Conservation (phyloP, 2,113 vertebrate genomes). For the Tamias sibiricus region DNA sequence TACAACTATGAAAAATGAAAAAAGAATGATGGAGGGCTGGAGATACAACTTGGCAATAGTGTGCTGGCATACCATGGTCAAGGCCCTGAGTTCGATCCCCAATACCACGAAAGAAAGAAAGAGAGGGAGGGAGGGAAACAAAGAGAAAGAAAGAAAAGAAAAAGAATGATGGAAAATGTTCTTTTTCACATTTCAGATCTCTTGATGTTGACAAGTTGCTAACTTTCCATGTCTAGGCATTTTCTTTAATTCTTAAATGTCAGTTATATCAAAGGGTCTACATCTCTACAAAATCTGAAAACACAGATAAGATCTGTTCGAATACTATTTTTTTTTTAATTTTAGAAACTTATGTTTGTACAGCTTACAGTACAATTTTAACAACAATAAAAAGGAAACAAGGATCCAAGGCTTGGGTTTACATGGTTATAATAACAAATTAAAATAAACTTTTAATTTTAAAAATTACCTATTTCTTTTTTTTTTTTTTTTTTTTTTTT, state of each 20-base stretch:
- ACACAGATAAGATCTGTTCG: background rate
- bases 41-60: no score
- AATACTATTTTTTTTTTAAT: background rate
- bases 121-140: background rate
- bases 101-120: background rate
- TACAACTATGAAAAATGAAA: no score
- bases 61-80: background rate
- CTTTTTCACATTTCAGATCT: background rate
- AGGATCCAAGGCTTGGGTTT: background rate
- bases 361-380: background rate
- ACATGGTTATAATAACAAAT: background rate
- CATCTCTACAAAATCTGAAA: background rate
- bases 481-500: no score
- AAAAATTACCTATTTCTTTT: background rate
- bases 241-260: background rate
- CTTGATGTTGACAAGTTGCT: background rate
- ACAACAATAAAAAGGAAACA: conserved; percentile 9
- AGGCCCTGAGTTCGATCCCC: background rate
- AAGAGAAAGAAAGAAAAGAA: no score
- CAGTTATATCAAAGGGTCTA: background rate
- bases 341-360: background rate
- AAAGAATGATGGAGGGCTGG: background rate
- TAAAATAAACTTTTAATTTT: background rate
- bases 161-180: background rate
- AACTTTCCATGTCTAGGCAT: background rate